Evolutionary conservation across 2,113 vertebrate species (phyloP).

Genomic region (Phoenicopterus ruber): DNA sequence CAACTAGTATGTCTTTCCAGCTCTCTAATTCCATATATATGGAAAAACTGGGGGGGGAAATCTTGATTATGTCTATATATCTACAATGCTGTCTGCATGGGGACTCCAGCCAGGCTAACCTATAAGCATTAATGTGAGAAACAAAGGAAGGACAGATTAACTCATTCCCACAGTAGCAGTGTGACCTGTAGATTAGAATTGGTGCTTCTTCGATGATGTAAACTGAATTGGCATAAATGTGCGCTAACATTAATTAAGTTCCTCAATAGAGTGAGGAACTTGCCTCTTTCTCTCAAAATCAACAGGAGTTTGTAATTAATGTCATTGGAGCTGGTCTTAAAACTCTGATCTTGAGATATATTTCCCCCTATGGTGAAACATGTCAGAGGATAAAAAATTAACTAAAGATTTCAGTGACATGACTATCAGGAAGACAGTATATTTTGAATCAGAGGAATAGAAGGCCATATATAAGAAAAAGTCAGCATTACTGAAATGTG

Average conservation of each 20-base stretch:
- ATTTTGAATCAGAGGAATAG: neutral
- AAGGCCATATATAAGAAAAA: neutral
- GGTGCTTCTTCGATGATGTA: fast-evolving
- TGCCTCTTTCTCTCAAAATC: neutral
- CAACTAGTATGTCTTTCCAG: neutral
- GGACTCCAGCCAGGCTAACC: neutral
- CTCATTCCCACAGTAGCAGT: neutral
- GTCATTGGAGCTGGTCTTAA: neutral
- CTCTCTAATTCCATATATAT: neutral
- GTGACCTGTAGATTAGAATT: neutral
- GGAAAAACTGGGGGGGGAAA: neutral
- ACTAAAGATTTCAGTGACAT: neutral
- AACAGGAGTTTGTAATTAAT: neutral
- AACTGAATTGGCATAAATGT: neutral
- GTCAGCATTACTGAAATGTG: neutral
- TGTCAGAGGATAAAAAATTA: neutral
- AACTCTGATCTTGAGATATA: neutral
- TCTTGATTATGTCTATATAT: neutral
- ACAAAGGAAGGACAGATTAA: neutral
- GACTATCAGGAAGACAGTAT: neutral
- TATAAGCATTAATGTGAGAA: neutral
- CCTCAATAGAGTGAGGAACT: neutral
- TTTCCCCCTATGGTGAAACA: neutral
- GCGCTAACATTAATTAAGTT: neutral
- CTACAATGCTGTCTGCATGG: neutral